Percentiles rank a stretch among this genome's conserved stretches.
Conservation (phyloP, 1,140 invertebrate genomes). For the Pogonognathellus flavescens region DNA sequence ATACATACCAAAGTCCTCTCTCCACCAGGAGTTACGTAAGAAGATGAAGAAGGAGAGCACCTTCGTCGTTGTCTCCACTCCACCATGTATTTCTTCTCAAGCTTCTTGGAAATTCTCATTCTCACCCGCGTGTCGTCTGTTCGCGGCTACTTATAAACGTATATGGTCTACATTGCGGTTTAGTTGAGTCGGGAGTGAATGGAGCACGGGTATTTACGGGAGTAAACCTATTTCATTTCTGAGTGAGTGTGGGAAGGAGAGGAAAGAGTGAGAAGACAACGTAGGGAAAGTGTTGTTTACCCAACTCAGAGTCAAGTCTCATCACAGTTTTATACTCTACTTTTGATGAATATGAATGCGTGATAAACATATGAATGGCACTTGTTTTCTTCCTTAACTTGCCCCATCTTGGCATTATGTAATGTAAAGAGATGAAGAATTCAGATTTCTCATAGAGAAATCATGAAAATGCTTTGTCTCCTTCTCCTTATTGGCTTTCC, state of each 20-base stretch:
- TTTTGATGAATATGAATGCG: conserved; percentile 50
- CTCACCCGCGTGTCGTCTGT: conserved; percentile 4
- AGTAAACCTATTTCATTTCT: background rate
- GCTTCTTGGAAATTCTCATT: background rate
- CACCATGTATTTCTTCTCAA: conserved; percentile 10
- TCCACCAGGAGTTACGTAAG: background rate
- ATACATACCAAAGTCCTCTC: background rate
- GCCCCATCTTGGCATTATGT: background rate
- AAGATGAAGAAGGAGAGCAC: background rate
- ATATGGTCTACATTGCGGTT: background rate
- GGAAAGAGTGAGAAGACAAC: conserved; percentile 29
- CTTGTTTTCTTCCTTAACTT: conserved; percentile 36
- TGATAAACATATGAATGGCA: conserved; percentile 50
- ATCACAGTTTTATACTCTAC: conserved; percentile 35
- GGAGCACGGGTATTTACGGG: background rate
- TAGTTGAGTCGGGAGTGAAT: background rate
- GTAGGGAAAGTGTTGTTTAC: conserved; percentile 28
- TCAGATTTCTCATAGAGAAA: conserved; percentile 28
- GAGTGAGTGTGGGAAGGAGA: background rate
- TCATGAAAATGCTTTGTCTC: background rate
- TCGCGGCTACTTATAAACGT: background rate
- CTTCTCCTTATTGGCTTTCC: background rate
- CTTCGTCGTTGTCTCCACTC: background rate
- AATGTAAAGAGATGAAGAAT: conserved; percentile 12
- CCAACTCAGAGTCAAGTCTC: conserved; percentile 42